Base-by-base conservation (phyloP, 2,888 invertebrate species). In the Andrena hattorfiana region DNA sequence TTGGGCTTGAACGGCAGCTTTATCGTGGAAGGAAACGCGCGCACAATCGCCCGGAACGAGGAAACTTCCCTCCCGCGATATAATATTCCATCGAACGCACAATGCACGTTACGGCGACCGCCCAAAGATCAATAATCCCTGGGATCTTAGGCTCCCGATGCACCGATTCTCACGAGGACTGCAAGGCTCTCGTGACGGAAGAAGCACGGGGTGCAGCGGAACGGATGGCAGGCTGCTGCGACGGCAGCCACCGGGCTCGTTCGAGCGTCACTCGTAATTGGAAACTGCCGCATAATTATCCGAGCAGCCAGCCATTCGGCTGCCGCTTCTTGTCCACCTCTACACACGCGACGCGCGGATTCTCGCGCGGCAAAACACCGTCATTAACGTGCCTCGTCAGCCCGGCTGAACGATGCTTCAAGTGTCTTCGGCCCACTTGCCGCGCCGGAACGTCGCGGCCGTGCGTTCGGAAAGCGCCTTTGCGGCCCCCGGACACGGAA, bases 281-380 rank as follows among this genome's bases (percentile, higher is more conserved):
- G 90, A 91, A 90, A 90, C 90, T 90, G 86, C 88, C 89, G 89
- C 89, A 90, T 91, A 91, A 91, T 90, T 91, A 90, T 91, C 86
- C 87, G 69, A 75, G 84, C 84, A 83, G 77, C 35, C 32, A 62
- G 68, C 68, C 32, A 35, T 20, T 26, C 68, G 54, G 23, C 42
- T 20, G 62, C 78, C 70, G 82, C 77, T 88, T 89, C 86, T 89
- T 86, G 89, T 87, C 89, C 86, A 81, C 82, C 80, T 85, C n/a
- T 56, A 64, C 26, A 78, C 81, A 72, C 77, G 72, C 76, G 79
- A 60, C 74, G 75, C 56, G 73, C 78, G 78, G 86, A 83, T 85
- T 72, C 85, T 79, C 81, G 81, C 77, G 67, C 60, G 74, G 74
- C 62, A 80, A 85, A 84, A 85, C 85, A 83, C 83, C 87, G 84